Percentiles rank a stretch among this genome's conserved stretches.
Conservation (phyloP, 2,888 invertebrate species). For the Brachyptera risi region DNA sequence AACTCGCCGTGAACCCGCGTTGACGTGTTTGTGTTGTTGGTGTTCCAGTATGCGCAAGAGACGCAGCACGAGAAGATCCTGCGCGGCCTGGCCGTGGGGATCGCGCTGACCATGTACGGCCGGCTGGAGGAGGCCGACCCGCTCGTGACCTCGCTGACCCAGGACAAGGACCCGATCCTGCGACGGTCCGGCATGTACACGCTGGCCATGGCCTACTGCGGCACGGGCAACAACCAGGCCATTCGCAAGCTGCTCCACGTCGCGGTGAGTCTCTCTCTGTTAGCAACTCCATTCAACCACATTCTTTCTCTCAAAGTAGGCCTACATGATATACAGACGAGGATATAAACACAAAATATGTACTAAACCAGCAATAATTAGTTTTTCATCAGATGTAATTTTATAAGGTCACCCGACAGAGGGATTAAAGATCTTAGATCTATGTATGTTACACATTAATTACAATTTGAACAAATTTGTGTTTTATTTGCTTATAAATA, state of each 20-base stretch:
- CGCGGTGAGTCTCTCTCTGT: slow-evolving; percentile 61
- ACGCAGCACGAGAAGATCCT: slow-evolving; percentile 98
- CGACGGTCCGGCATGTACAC: slow-evolving; percentile 97
- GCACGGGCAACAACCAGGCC: slow-evolving; percentile 95
- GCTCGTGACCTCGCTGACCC: slow-evolving; percentile 80
- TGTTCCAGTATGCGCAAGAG: slow-evolving; percentile 77
- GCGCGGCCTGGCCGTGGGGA: slow-evolving; percentile 93
- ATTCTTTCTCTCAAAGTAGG: no score
- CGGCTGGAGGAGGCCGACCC: slow-evolving; percentile 95
- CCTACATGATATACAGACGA: no score
- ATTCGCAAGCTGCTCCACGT: slow-evolving; percentile 92
- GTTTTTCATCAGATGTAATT: no score
- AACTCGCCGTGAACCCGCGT: no score
- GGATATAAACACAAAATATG: no score
- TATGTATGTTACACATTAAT: no score
- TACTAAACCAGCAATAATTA: no score
- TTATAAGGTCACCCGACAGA: no score
- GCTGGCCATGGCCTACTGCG: slow-evolving; percentile 96
- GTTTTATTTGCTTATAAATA: no score
- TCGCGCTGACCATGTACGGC: slow-evolving; percentile 95
- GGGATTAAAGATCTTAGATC: no score
- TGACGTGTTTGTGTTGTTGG: neutral
- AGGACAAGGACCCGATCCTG: slow-evolving; percentile 92
- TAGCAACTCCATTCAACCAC: neutral
- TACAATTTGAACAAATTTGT: no score